These are phyloP conservation scores for Papilio machaon DNA, from an alignment of 1,140 invertebrate species.

Conservation along the genomic window DNA sequence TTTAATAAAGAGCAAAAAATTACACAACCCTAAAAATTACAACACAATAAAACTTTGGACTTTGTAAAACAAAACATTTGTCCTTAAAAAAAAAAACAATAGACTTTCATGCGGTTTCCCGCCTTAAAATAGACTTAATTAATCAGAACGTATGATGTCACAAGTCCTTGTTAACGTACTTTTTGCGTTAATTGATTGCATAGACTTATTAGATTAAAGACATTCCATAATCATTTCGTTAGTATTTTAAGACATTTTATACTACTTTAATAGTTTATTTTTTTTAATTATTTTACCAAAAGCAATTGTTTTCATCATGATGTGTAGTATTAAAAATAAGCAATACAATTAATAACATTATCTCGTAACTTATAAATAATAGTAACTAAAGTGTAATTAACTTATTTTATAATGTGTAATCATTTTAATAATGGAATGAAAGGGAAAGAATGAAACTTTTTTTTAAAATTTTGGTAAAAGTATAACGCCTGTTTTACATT, in stretches of 20 bases:
- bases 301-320: neutral
- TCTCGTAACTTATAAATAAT: slow-evolving; percentile 16
- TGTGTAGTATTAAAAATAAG: slow-evolving; percentile 28
- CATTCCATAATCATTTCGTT: neutral
- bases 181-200: neutral
- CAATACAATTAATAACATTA: neutral
- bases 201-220: neutral
- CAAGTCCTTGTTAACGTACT: neutral
- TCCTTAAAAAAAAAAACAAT: neutral
- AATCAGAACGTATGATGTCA: neutral
- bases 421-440: neutral
- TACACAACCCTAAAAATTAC: neutral
- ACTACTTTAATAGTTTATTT: neutral
- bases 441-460: neutral
- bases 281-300: slow-evolving; percentile 33
- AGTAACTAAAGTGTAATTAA: neutral
- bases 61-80: neutral
- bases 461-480: neutral
- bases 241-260: neutral
- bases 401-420: neutral
- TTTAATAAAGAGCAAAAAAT: neutral
- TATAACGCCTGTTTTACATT: no score
- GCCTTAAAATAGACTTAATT: slow-evolving; percentile 13
- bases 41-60: neutral
- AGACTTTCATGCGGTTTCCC: neutral